Evolutionary conservation across 2,113 vertebrate species (phyloP).

Genomic region (Elgaria multicarinata): DNA sequence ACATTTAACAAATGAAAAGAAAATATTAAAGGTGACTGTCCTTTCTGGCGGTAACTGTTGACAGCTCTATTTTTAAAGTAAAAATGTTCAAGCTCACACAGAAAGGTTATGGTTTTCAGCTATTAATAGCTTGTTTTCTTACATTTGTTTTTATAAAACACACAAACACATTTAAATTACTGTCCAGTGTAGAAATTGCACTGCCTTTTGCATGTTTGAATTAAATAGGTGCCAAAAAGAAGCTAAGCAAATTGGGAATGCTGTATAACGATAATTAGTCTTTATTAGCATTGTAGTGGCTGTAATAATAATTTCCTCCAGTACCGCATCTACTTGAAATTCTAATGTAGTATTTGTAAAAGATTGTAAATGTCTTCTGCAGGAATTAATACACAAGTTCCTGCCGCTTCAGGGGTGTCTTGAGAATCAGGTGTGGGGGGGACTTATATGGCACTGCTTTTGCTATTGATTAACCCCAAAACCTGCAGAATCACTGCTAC

Average conservation of each 20-base stretch:
- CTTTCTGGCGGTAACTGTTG: neutral
- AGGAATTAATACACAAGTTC: constrained; percentile 57
- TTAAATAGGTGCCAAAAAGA: neutral
- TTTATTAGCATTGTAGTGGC: constrained; percentile 54
- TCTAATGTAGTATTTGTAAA: constrained; percentile 38
- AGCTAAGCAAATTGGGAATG: neutral
- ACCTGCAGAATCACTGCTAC: no score
- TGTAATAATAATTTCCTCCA: constrained; percentile 40
- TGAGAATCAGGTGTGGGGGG: constrained; percentile 21
- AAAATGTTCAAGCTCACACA: neutral
- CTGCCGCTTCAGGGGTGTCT: constrained; percentile 18
- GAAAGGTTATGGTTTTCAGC: neutral
- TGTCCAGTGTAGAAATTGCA: neutral
- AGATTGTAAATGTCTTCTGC: constrained; percentile 34
- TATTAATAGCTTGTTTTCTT: no score
- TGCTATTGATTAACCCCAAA: no score
- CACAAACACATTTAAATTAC: neutral
- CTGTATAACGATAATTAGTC: constrained; percentile 27
- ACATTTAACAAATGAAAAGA: neutral
- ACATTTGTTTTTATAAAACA: neutral
- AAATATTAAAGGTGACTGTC: neutral
- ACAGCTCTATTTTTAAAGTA: neutral
- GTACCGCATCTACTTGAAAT: neutral
- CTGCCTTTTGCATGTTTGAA: neutral
- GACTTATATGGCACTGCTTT: no score